These are phyloP conservation scores for Acleris holmiana DNA, from an alignment of 2,888 invertebrate species.

Conservation along the genomic window DNA sequence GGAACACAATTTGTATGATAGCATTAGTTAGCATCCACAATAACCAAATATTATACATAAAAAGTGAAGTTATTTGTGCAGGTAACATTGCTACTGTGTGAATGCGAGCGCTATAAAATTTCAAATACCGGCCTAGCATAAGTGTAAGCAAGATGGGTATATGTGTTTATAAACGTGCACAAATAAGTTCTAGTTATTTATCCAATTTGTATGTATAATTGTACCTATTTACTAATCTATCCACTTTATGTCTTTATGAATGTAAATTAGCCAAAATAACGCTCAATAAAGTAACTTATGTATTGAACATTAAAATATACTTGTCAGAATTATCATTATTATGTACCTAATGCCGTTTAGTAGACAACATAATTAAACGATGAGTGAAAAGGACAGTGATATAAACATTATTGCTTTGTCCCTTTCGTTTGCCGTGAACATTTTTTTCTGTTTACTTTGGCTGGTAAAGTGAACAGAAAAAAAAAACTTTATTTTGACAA, in stretches of 20 bases:
- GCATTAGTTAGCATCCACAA: too few relatives aligned
- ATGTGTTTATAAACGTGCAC: background rate
- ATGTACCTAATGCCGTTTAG: too few relatives aligned
- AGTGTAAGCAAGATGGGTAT: too few relatives aligned
- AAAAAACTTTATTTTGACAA: background rate
- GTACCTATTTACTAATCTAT: constrained; percentile 5
- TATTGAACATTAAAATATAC: background rate
- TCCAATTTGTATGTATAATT: background rate
- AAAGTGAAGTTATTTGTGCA: background rate
- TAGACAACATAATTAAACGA: too few relatives aligned
- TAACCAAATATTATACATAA: background rate
- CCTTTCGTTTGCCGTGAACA: too few relatives aligned
- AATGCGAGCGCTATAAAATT: too few relatives aligned
- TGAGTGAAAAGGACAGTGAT: too few relatives aligned
- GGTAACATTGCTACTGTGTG: too few relatives aligned
- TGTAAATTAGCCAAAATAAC: constrained; percentile 15
- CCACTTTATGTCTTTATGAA: background rate
- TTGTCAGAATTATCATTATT: constrained; percentile 9
- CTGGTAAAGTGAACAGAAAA: too few relatives aligned
- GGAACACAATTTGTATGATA: constrained; percentile 7
- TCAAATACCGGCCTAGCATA: too few relatives aligned
- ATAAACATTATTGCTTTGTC: too few relatives aligned
- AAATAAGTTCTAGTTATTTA: background rate
- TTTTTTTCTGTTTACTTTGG: too few relatives aligned
- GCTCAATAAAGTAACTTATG: constrained; percentile 20